Base-by-base conservation (phyloP, 2,797 vertebrate genomes). In the Poeciliopsis infans region DNA sequence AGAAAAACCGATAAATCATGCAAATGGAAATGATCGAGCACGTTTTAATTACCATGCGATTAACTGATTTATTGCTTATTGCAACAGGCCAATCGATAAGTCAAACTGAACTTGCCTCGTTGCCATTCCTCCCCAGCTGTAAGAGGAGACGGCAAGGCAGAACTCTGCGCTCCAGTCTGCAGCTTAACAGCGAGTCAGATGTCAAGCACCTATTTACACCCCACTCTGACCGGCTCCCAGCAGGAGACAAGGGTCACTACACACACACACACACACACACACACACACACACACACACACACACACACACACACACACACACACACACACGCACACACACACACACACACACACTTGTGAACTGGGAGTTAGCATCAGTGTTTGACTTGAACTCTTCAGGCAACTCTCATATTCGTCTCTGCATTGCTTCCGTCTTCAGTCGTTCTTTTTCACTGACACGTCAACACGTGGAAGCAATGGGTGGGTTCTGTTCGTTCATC, bases 161-260 rank as follows among this genome's bases (percentile, higher is more conserved):
- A 79, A 76, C 74, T 79, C 70, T 39, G 36, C 2, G 0, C 75
- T 74, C 53, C 28, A 71, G 72, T 73, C 47, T 69, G 57, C 71
- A 78, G 57, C 64, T 78, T 43, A 79, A 49, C 51, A n/a, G 10
- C 3, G 75, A 80, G 82, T 92, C 81, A 83, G 73, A 85, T 91
- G 85, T 90, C 74, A 7, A 81, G 75, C 82, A 72, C 83, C 85
- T 78, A 79, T 81, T 76, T 55, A 49, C 45, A 11, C 83, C 33
- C 69, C 15, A 71, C 70, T 51, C 74, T 82, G 87, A 91, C 83
- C 85, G 47, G 11, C 86, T 77, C 81, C 80, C 80, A 76, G 49
- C 78, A 75, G 80, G 85, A 81, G 83, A 71, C 76, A 20, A 75
- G 36, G 61, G 77, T 41, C 81, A 71, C 83, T 79, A 59, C 55